Evolutionary conservation across 2,888 invertebrate species (phyloP).

Genomic region (Thereva unica): DNA sequence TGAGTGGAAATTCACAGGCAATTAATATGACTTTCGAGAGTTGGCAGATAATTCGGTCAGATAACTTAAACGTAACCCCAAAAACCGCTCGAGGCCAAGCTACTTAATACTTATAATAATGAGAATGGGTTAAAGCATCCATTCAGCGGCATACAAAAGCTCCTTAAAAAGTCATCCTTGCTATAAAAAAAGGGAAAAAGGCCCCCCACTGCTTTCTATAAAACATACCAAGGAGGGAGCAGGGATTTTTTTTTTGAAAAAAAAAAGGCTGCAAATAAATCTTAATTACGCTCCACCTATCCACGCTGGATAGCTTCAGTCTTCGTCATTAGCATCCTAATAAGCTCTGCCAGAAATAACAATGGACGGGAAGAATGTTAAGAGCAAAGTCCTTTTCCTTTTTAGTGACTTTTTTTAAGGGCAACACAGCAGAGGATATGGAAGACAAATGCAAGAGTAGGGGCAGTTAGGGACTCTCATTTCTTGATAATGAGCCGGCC

Average conservation of each 20-base stretch:
- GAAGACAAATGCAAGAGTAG: conserved; percentile 21
- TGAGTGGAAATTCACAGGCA: conserved; percentile 9
- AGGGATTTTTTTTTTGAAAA: background rate
- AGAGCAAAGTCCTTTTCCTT: conserved; percentile 23
- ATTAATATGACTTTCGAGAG: conserved; percentile 12
- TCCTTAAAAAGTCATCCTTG: conserved; percentile 29
- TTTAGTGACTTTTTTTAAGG: conserved; percentile 3
- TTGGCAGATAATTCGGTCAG: conserved; percentile 11
- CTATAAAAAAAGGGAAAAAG: conserved; percentile 22
- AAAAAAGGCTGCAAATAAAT: conserved; percentile 41
- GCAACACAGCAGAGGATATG: conserved; percentile 18
- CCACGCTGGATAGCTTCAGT: conserved; percentile 6
- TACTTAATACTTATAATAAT: conserved; percentile 19
- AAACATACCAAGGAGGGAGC: background rate
- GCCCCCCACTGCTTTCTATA: background rate
- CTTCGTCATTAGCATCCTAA: conserved; percentile 36
- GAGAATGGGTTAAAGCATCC: conserved; percentile 25
- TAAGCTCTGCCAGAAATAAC: conserved; percentile 31
- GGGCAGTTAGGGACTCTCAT: background rate
- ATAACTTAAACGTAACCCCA: conserved; percentile 1
- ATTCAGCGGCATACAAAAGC: conserved; percentile 12
- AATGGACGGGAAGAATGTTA: conserved; percentile 23
- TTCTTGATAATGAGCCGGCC: background rate
- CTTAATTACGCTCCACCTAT: conserved; percentile 39
- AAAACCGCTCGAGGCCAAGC: background rate